Base-by-base conservation (phyloP, 2,113 vertebrate genomes). In the Eleginops maclovinus region DNA sequence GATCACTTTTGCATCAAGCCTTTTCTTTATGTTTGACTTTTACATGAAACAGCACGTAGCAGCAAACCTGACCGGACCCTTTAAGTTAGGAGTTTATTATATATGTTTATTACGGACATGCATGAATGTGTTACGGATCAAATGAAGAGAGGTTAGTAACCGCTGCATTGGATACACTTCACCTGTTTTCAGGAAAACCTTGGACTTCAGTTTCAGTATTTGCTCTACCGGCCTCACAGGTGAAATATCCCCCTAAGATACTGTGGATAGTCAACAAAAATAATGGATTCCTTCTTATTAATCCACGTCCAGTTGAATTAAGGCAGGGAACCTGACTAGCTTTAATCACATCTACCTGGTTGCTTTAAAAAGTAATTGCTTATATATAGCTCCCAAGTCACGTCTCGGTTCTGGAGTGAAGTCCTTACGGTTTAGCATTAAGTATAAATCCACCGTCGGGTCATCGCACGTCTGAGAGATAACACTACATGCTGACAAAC, bases 401-500 rank as follows among this genome's bases (percentile, higher is more conserved):
- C 22, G 10, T 82, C 64, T 21, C 0, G 5, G 26, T 72, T 78
- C 62, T 51, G 46, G 75, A 56, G 72, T 70, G 63, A 51, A 77
- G 75, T 74, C 72, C 9, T 47, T 19, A 50, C 17, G 36, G 64
- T 68, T 81, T 44, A 41, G 60, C 60, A 49, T 56, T 46, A 28
- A 28, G 9, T 1, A 1, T 21, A 44, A 24, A 22, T 14, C 36
- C 77, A 93, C 83, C 88, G 89, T 88, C 64, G 62, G 75, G 79
- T 84, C 58, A 44, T 69, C 81, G 41, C 66, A 72, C 79, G 43
- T 84, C 66, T 87, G 64, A 71, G 73, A 55, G 64, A 55, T 61
- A 76, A 51, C 47, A 71, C 72, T 24, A 78, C 85, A 63, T 31
- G 78, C 80, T 82, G 77, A 84, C 86, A 79, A 87, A 82, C 86